A percentile compares a stretch with the other conserved stretches of the same genome.
Evolutionary conservation across 1,140 invertebrate species (phyloP).

Genomic region (Drosophila parabipectinata): DNA sequence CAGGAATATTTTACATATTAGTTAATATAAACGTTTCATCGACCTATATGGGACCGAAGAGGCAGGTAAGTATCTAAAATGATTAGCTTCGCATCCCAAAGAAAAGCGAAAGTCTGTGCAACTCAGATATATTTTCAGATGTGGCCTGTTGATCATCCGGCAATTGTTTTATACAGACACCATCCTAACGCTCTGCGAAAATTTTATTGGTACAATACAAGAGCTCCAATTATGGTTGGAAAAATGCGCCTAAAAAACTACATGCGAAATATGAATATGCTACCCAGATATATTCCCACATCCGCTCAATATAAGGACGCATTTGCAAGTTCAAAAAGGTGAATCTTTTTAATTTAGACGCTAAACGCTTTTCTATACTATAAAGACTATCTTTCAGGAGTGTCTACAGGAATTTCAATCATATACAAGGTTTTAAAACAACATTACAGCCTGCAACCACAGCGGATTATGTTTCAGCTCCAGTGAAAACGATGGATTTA

Average conservation of each 20-base stretch:
- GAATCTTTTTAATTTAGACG: not conserved
- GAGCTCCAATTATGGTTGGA: slow-evolving; percentile 36
- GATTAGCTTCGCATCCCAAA: not conserved
- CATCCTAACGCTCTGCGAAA: slow-evolving; percentile 45
- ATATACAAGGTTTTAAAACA: slow-evolving; percentile 14
- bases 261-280: slow-evolving; percentile 39
- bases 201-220: slow-evolving; percentile 49
- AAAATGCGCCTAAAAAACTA: slow-evolving; percentile 40
- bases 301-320: slow-evolving; percentile 13
- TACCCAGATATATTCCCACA: slow-evolving; percentile 37
- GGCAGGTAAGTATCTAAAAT: slow-evolving; percentile 20
- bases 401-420: slow-evolving; percentile 23
- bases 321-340: slow-evolving; percentile 35
- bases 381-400: slow-evolving; percentile 9
- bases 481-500: slow-evolving; percentile 12
- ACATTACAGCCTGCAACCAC: slow-evolving; percentile 19
- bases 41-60: slow-evolving; percentile 36
- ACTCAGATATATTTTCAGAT: slow-evolving; percentile 21
- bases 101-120: slow-evolving; percentile 27
- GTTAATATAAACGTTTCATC: slow-evolving; percentile 39
- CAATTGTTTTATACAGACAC: slow-evolving; percentile 39
- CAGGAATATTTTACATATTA: slow-evolving; percentile 38
- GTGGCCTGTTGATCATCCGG: slow-evolving; percentile 44
- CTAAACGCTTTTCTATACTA: not conserved
- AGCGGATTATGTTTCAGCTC: slow-evolving; percentile 17